Conservation (phyloP, 2,888 invertebrate genomes). For the Lithophane ornitopus region DNA sequence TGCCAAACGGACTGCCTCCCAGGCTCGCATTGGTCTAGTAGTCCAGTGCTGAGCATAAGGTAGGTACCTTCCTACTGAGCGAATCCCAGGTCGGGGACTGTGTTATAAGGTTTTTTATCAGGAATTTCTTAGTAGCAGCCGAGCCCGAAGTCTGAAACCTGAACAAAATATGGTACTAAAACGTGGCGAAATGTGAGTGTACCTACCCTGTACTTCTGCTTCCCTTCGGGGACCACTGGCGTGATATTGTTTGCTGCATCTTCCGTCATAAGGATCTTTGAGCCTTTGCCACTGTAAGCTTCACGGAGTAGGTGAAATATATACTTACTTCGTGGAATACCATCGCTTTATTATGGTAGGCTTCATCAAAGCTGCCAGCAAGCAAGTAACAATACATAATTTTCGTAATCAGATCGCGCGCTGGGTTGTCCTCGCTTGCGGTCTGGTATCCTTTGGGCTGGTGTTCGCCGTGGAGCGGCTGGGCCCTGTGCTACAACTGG, state of each 20-base stretch:
- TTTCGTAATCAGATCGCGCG: slow-evolving; percentile 83
- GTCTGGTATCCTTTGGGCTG: slow-evolving; percentile 94
- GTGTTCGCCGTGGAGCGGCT: slow-evolving; percentile 96
- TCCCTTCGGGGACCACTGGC: neutral
- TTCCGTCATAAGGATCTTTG: neutral
- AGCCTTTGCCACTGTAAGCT: neutral
- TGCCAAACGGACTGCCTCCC: neutral
- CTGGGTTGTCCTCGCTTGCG: slow-evolving; percentile 93
- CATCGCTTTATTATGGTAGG: neutral
- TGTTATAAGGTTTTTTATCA: neutral
- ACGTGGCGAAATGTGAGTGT: neutral
- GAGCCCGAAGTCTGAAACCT: neutral
- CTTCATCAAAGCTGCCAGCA: neutral
- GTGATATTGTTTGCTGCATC: neutral
- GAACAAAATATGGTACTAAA: neutral
- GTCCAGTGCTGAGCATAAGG: neutral
- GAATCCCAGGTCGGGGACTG: neutral
- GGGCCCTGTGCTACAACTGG: slow-evolving; percentile 97
- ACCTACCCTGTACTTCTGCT: neutral
- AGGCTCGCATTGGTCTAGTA: neutral
- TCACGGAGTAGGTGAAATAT: neutral
- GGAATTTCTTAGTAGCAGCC: too few species aligned
- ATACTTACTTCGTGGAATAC: neutral
- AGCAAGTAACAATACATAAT: neutral
- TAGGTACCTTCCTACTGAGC: neutral